Evolutionary conservation across 2,113 vertebrate species (phyloP), one percentile per base, ranked within the genome.

Genomic region (Anoplopoma fimbria): DNA sequence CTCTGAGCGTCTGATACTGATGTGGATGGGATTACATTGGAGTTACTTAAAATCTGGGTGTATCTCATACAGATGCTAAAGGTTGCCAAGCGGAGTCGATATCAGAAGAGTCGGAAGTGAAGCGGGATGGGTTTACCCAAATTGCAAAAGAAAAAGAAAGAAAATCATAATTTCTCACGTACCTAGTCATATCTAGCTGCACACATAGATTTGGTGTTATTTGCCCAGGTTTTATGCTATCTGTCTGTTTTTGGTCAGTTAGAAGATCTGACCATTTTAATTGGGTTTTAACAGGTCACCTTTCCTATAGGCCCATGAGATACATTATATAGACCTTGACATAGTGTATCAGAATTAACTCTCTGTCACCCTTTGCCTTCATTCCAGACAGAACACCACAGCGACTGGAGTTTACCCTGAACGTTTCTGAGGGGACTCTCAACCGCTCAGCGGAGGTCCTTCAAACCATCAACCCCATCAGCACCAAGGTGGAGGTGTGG

Each of bases 401-500:
- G 33, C 96, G 94, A 58, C 94, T 99, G 88, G 90, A 94, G 69
- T 95, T 96, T 61, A 95, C 95, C 25, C 93, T 95, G 69, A 67
- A 95, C 68, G 95, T 95, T 82, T 94, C 95, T 0, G 94, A 92
- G 36, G 94, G 88, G 31, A 96, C 97, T 0, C 82, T 95, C 34
- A 97, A 96, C 90, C 95, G 89, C 0, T 96, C 96, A 0, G 42
- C 34, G 0, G 94, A 92, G 76, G 95, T 99, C 29, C 95, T 95
- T 0, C 78, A 95, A 68, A 95, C 93, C 10, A 91, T 96, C 0
- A 87, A 77, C 0, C 97, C 97, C 1, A 97, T 99, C 91, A 92
- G 88, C 55, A 88, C 79, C 72, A 96, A 95, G 1, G 91, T 97
- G 71, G 94, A 94, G 83, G 34, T 91, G 84, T 99, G 98, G 98